Base-by-base conservation (phyloP, 2,113 vertebrate genomes). In the Turnix velox region DNA sequence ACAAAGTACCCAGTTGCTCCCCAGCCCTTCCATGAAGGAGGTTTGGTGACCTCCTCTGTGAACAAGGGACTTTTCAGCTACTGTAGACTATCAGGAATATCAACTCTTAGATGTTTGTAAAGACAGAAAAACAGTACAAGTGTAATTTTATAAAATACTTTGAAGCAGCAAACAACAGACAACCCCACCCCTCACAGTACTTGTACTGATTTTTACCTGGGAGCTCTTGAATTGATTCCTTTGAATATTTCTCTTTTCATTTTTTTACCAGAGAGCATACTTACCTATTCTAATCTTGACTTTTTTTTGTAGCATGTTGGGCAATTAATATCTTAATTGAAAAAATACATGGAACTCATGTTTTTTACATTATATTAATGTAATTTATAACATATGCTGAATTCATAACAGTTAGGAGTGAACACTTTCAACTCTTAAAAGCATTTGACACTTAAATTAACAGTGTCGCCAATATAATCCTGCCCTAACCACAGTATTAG, bases 341-440 rank as follows among this genome's bases (percentile, higher is more conserved):
- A 91, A 87, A 61, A 94, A 94, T 68, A 45, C 25, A 67, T 86
- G 84, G 63, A 88, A 82, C 75, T 94, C 30, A 75, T 75, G 71
- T 6, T 77, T 95, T 90, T 88, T 77, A 81, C n/a, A 48, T 90
- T 85, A 71, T 78, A 78, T 45, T 37, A 31, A 61, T 2, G 0
- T 93, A 92, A 95, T 87, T 84, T 84, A 45, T 58, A 95, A 81
- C 94, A 92, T 27, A 57, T 92, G 91, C 48, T 87, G 69, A 71
- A 90, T 62, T 92, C 52, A 37, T 67, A 92, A 87, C 65, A 74
- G 72, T 84, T 92, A 88, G 0, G 9, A 96, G 57, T 61, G 73
- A 96, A 67, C 57, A 52, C 88, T 86, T 94, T 92, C 79, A 96
- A 86, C 77, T 88, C 65, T 68, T 88, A 45, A 84, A 93, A 90